A percentile compares a stretch with the other conserved stretches of the same genome.
phyloP scores from a whole-genome alignment of 2,888 invertebrate species.

The Megastigmus dorsalis region DNA sequence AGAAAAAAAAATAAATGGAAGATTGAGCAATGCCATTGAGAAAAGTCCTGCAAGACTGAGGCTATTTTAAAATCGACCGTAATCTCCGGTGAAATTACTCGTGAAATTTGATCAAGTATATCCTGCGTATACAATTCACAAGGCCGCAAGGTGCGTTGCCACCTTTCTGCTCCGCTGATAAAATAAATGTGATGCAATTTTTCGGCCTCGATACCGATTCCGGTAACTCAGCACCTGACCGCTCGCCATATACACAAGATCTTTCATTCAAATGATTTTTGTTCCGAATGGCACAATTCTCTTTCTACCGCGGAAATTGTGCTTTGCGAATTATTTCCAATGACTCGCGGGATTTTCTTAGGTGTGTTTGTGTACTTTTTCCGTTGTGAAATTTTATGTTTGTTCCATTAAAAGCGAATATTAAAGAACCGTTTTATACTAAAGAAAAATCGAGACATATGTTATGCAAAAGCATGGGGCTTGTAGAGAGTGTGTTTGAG shows the following conservation, averaged over 20 bases:
- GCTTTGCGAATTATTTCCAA: too few species aligned
- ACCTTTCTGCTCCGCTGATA: constrained; percentile 12
- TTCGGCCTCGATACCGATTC: constrained; percentile 49
- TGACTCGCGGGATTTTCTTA: too few species aligned
- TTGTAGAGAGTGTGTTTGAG: too few species aligned
- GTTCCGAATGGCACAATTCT: not conserved
- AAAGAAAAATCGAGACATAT: too few species aligned
- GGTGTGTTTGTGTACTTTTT: too few species aligned
- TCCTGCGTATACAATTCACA: constrained; percentile 30
- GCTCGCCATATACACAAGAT: not conserved
- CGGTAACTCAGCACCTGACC: constrained; percentile 36
- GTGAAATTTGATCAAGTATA: constrained; percentile 54
- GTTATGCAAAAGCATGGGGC: too few species aligned
- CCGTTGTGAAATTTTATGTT: too few species aligned
- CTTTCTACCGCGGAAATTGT: too few species aligned
- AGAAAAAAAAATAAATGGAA: too few species aligned
- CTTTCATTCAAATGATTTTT: constrained; percentile 13
- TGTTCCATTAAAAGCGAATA: too few species aligned
- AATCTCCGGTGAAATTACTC: constrained; percentile 51
- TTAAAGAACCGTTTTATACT: too few species aligned
- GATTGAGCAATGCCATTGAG: constrained; percentile 11
- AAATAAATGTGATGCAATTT: constrained; percentile 34
- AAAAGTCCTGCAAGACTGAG: not conserved
- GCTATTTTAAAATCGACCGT: constrained; percentile 21
- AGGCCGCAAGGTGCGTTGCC: constrained; percentile 42